phyloP scores from a whole-genome alignment of 92 coral and sea anemone genomes.

The Heteractis magnifica region DNA sequence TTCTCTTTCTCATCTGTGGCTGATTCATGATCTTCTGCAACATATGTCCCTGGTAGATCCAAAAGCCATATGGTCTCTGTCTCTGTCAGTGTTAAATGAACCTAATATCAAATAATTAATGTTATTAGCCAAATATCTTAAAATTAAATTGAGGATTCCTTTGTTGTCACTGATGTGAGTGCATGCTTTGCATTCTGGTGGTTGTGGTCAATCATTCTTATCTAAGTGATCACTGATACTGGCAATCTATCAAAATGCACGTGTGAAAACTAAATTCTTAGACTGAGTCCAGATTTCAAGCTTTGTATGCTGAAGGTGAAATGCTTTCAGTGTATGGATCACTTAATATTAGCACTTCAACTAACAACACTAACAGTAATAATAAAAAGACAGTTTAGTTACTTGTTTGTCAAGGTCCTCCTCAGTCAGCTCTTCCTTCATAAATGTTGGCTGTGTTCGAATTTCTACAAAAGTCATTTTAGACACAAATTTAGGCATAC shows the following conservation, averaged over 20 bases:
- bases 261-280: too few species aligned
- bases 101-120: constrained; percentile 33
- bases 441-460: constrained; percentile 78
- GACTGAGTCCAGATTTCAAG: too few species aligned
- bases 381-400: constrained; percentile 4
- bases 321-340: background rate
- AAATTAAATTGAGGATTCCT: too few species aligned
- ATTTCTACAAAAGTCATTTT: constrained; percentile 48
- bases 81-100: constrained; percentile 79
- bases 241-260: too few species aligned
- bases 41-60: constrained; percentile 91
- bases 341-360: too few species aligned
- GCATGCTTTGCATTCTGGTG: too few species aligned
- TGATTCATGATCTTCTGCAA: constrained; percentile 80
- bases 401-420: constrained; percentile 91
- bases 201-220: too few species aligned
- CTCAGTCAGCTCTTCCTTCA: constrained; percentile 84
- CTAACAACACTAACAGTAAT: background rate
- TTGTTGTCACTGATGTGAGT: too few species aligned
- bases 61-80: constrained; percentile 97
- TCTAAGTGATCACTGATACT: too few species aligned
- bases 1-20: constrained; percentile 70
- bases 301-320: too few species aligned
- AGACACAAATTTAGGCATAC: background rate
- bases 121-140: background rate